Evolutionary conservation across 2,888 invertebrate genomes (phyloP), one percentile per base, ranked within the genome.

Genomic region (Cephus rjabovi): DNA sequence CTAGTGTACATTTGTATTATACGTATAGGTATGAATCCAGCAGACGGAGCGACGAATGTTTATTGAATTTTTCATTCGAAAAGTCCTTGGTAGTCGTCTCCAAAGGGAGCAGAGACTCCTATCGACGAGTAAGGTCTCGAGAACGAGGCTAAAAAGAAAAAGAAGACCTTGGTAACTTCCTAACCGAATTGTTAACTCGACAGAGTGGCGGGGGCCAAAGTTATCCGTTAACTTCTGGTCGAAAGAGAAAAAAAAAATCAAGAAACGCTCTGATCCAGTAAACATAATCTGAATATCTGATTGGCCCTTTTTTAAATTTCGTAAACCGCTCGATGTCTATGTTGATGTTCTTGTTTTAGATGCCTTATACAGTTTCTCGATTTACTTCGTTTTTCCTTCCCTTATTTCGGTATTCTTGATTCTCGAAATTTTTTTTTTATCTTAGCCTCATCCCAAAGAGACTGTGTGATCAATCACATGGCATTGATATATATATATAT

Each of bases 161-260:
- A 34, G 34, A 33, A n/a, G 35, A 35, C 30, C 35, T 23, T 34
- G 23, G 12, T 84, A 89, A 89, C 86, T 89, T 88, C 85, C 83
- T 89, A 90, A 90, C 89, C 87, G 86, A 89, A 90, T 89, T 89
- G 89, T 89, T 86, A 88, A 89, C 86, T 89, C 84, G 85, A 79
- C 83, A 79, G 81, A 79, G 75, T 75, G 79, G 75, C 79, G 82
- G 81, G 83, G 83, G 83, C 82, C 83, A 84, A 88, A 87, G 87
- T 87, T 86, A 84, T 81, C 86, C 83, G 87, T 88, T 87, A 87
- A 87, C 88, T 90, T 87, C 85, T 83, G 82, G 81, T 80, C 82
- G 83, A 83, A 79, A 81, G 81, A 76, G 74, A 77, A 76, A 77
- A 68, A 77, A 68, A 75, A 77, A 78, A 77, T 74, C 70, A 75